Evolutionary conservation across 2,888 invertebrate genomes (phyloP).

Genomic region (Portevinia maculata): DNA sequence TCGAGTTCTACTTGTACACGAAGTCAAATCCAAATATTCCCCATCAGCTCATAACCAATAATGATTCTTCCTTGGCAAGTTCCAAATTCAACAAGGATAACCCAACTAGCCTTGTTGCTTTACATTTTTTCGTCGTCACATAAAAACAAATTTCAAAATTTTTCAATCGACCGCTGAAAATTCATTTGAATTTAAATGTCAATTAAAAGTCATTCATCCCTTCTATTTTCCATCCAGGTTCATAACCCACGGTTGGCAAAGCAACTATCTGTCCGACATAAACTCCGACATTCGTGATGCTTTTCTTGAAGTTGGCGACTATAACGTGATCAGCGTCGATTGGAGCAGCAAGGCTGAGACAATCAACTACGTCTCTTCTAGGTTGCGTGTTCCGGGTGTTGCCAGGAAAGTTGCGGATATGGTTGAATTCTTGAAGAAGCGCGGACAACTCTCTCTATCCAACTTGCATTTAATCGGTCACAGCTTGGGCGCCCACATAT

Average conservation of each 20-base stretch:
- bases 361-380: conserved; percentile 84
- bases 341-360: conserved; percentile 83
- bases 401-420: conserved; percentile 78
- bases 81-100: conserved; percentile 64
- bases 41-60: conserved; percentile 17
- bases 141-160: too few species aligned
- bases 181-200: too few species aligned
- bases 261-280: conserved; percentile 82
- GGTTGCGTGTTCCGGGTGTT: conserved; percentile 80
- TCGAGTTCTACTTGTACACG: conserved; percentile 69
- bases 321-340: conserved; percentile 85
- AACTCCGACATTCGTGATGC: conserved; percentile 78
- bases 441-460: conserved; percentile 83
- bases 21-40: conserved; percentile 42
- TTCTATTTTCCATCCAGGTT: too few species aligned
- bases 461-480: conserved; percentile 84
- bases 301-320: conserved; percentile 84
- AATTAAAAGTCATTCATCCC: too few species aligned
- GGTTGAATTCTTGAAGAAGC: conserved; percentile 82
- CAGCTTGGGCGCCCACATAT: conserved; percentile 85
- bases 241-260: conserved; percentile 85
- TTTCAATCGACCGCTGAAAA: too few species aligned
- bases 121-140: too few species aligned
- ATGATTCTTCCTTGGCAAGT: conserved; percentile 12
- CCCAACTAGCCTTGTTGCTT: too few species aligned